Base-by-base conservation (phyloP, 2,888 invertebrate genomes). In the Euphydryas editha region DNA sequence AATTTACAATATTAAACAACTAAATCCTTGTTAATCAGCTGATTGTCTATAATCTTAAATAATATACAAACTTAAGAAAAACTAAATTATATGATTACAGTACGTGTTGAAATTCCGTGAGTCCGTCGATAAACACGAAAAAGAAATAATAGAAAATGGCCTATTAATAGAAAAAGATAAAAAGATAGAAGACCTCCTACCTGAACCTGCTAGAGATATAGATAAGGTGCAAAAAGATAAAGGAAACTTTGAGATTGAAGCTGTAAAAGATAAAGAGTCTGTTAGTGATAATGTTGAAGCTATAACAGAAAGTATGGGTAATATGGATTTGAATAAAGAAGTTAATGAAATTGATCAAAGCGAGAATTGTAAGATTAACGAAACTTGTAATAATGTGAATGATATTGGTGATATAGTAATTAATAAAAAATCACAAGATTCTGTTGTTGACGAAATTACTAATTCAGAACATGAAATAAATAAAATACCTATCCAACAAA, bases 91-190 rank as follows among this genome's bases (percentile, higher is more conserved):
- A 21, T 15, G 7, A 7, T 49, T 82, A 46, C 86, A 93, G 93
- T 85, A 85, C 70, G 78, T 90, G 10, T 76, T 85, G 7, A 87
- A 87, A 62, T 93, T 90, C 73, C 79, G 79, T 0, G 63, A 73
- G 0, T 81, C 92, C 0, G 88, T 93, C 0, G 70, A 71, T 0
- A 62, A 73, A 6, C 90, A 93, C 69, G 84, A 88, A 68, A 71
- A 72, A 18, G 82, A 86, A 0, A 86, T 93, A 18, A 62, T 82
- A 6, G 72, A 80, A 2, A 84, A 82, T 5, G 81, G 84, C 0
- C 79, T 81, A 6, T 71, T 92, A 0, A 81, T 93, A 24, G 67
- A 72, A 8, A 75, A 81, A 67, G 78, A 85, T 7, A 65, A 79
- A 17, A 65, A 80, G 0, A 73, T 92, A 3, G 59, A 65, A 0